These are phyloP conservation scores for Temnopleurus reevesii DNA, from an alignment of 53 echinoderm and acorn worm species.

Conservation along the genomic window DNA sequence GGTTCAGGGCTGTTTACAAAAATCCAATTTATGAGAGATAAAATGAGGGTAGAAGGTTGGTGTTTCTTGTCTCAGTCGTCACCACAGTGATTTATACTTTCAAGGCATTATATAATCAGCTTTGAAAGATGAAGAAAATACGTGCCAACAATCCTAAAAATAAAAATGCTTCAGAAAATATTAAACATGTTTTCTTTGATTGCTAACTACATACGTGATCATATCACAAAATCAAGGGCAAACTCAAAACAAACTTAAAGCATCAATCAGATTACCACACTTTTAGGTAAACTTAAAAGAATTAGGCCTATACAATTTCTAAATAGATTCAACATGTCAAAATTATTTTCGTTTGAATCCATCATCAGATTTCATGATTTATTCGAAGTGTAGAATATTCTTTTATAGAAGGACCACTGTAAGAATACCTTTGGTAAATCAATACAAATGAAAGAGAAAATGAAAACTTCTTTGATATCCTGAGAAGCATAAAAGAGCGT, in stretches of 20 bases:
- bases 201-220: neutral
- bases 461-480: too few species aligned
- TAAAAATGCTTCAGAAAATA: neutral
- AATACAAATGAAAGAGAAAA: too few species aligned
- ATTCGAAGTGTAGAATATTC: too few species aligned
- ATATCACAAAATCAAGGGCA: neutral
- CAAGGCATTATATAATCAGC: constrained; percentile 32
- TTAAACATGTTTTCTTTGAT: neutral
- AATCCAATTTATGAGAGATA: constrained; percentile 7
- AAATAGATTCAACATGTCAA: neutral
- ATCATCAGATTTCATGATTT: too few species aligned
- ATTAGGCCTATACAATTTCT: neutral
- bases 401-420: too few species aligned
- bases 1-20: constrained; percentile 50
- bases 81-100: constrained; percentile 23
- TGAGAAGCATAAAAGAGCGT: neutral
- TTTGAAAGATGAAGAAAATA: constrained; percentile 36
- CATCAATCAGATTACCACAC: too few species aligned
- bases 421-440: too few species aligned
- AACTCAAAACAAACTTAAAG: neutral
- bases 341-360: neutral
- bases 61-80: neutral
- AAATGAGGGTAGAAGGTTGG: constrained; percentile 23
- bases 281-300: neutral
- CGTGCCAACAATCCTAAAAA: neutral